Base-by-base conservation (phyloP, 2,888 invertebrate species). In the Dryadula phaetusa region DNA sequence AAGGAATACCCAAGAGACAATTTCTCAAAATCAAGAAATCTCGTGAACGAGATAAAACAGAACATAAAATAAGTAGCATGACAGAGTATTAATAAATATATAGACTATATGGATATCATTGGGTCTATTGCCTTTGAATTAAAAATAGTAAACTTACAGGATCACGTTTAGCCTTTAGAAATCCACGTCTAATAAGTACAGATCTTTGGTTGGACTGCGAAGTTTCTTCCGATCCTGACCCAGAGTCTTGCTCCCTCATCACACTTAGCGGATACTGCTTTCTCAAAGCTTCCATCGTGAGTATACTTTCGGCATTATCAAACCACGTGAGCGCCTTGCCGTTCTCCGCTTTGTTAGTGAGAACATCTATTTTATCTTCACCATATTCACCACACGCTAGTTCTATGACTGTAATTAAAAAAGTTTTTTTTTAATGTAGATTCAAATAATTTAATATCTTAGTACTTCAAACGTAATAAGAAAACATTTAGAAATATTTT, bases 381-480 rank as follows among this genome's bases (percentile, higher is more conserved):
- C 98, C 98, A 79, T 98, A 96, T 88, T 99, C 98, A 0, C 96
- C 98, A 75, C 97, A 97, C 0, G 98, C 97, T 76, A 99, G 87
- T 90, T 99, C 98, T 79, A 98, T 98, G 34, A 98, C 98, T 98
- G 89, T 1, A 90, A 54, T 34, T 32, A 63, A 20, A 56, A 49
- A 47, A n/a, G 14, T n/a, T n/a, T n/a, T n/a, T n/a, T n/a, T n/a
- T n/a, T n/a, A n/a, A n/a, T n/a, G n/a, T n/a, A n/a, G n/a, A n/a
- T n/a, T n/a, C n/a, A n/a, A n/a, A n/a, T n/a, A n/a, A n/a, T n/a
- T n/a, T n/a, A n/a, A n/a, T n/a, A n/a, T n/a, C n/a, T n/a, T n/a
- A n/a, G n/a, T n/a, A n/a, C n/a, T n/a, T n/a, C n/a, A n/a, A n/a
- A n/a, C n/a, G n/a, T n/a, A n/a, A n/a, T n/a, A n/a, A n/a, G n/a